Base-by-base conservation (phyloP, 2,113 vertebrate genomes). In the Chloropsis hardwickii region DNA sequence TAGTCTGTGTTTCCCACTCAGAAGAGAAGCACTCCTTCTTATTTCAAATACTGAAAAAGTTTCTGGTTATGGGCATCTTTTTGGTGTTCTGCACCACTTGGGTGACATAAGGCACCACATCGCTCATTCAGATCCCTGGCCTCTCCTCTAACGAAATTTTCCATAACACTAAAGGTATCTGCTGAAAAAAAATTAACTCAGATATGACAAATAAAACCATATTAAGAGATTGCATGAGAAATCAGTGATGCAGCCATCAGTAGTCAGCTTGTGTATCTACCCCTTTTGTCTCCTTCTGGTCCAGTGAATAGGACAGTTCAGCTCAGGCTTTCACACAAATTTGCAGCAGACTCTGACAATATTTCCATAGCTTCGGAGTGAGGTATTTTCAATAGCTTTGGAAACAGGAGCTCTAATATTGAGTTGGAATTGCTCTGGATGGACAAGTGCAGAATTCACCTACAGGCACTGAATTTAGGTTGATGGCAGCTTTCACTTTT, bases 271-370 rank as follows among this genome's bases (percentile, higher is more conserved):
- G 2, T 1, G 0, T 45, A 66, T 73, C 77, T 44, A 29, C 3
- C 4, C 11, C 4, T 33, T 2, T 0, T 31, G 18, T 31, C 14
- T 39, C 27, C 61, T 35, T 25, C 16, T 27, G 78, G 1, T 45
- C 67, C 58, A 66, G 6, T 12, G 72, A 18, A 35, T 2, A 64
- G 42, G 21, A 37, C 11, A 47, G 25, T 27, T 82, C 42, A 51
- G 14, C 45, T 72, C 54, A 35, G 24, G 19, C 25, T 35, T 35
- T 70, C 2, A 0, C 79, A 31, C 17, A 51, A 7, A 56, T 70
- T 15, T 81, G 31, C 44, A 45, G 40, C 10, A 27, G 37, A 47
- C 48, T 72, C 33, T 10, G 10, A 40, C 35, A n/a, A 2, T 31
- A 47, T 40, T 87, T 90, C 56, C 19, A 2, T 60, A 14, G 27